Evolutionary conservation across 2,888 invertebrate genomes (phyloP).

Genomic region (Tortricodes alternella): DNA sequence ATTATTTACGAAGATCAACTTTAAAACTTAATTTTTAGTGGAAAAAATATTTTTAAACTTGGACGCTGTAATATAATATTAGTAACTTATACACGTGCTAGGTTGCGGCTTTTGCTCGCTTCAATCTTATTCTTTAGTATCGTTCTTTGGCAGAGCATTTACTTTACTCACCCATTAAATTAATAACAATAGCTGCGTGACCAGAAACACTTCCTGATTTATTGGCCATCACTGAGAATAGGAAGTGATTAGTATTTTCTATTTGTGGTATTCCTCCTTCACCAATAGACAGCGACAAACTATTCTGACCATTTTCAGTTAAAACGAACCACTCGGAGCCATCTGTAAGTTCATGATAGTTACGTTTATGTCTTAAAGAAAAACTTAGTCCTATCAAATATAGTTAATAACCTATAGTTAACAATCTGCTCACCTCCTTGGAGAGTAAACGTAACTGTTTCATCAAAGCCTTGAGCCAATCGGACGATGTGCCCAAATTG

Average conservation of each 20-base stretch:
- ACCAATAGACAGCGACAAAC: constrained; percentile 27
- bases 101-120: constrained; percentile 14
- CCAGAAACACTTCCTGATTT: constrained; percentile 37
- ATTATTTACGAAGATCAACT: not conserved
- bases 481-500: constrained; percentile 40
- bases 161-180: constrained; percentile 35
- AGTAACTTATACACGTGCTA: too few relatives aligned
- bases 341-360: constrained; percentile 36
- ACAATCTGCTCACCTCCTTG: constrained; percentile 42
- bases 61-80: too few relatives aligned
- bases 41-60: too few relatives aligned
- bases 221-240: constrained; percentile 40
- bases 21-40: too few relatives aligned
- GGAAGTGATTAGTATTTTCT: constrained; percentile 35
- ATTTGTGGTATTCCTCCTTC: constrained; percentile 29
- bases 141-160: not conserved
- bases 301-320: constrained; percentile 32
- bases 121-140: not conserved
- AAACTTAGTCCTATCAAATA: constrained; percentile 2
- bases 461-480: constrained; percentile 43
- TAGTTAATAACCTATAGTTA: not conserved
- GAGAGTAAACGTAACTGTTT: constrained; percentile 42
- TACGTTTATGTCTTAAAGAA: constrained; percentile 2
- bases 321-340: constrained; percentile 39
- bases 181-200: constrained; percentile 39